These are phyloP conservation scores for Notamacropus eugenii DNA, from an alignment of 2,797 vertebrate genomes.

Conservation along the genomic window DNA sequence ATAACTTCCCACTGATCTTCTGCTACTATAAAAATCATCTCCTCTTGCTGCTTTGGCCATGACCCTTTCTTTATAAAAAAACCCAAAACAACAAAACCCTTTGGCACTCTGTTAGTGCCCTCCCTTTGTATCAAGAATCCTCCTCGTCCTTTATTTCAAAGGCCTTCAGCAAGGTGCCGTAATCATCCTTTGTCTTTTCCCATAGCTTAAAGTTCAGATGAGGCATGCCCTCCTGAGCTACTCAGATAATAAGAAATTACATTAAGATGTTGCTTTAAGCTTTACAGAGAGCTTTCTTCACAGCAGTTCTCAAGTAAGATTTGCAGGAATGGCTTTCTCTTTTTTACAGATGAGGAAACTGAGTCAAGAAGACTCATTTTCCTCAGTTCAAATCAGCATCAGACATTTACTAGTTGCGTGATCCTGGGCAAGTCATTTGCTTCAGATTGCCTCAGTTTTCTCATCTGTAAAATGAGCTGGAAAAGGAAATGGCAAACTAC, in stretches of 20 bases:
- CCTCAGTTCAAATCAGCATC: too few species aligned
- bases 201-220: not conserved
- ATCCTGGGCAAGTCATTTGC: too few species aligned
- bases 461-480: too few species aligned
- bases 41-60: not conserved
- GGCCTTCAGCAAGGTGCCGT: not conserved
- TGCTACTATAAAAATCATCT: not conserved
- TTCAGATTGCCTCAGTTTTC: too few species aligned
- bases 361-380: not conserved
- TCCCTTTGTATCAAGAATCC: not conserved
- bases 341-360: not conserved
- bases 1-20: rapidly evolving
- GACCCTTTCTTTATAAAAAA: not conserved
- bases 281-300: too few species aligned
- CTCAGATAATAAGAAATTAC: not conserved
- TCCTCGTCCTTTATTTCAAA: constrained; percentile 3
- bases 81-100: not conserved
- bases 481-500: too few species aligned
- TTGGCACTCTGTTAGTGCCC: not conserved
- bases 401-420: too few species aligned
- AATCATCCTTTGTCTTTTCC: constrained; percentile 4
- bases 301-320: not conserved
- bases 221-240: not conserved
- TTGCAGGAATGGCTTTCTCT: not conserved
- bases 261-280: not conserved